A percentile compares a stretch with the other conserved stretches of the same genome.
These are phyloP conservation scores for Nixonia krombeini DNA, from an alignment of 1,140 invertebrate species.

Conservation along the genomic window DNA sequence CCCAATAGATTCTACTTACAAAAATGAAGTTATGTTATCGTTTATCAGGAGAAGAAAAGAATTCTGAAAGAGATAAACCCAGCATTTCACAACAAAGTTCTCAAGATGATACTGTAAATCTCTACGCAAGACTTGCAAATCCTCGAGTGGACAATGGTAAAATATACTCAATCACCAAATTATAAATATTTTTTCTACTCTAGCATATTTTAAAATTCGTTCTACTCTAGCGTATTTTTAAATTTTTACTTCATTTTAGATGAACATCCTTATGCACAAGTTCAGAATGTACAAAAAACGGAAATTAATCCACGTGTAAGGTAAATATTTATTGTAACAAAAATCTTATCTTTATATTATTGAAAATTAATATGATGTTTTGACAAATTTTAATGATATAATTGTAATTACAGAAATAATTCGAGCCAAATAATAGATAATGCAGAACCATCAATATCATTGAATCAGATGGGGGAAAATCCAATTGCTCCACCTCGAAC, in stretches of 20 bases:
- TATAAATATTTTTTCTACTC: not conserved
- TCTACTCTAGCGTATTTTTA: slow-evolving; percentile 59
- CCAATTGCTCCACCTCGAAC: slow-evolving; percentile 69
- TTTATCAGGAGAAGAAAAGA: slow-evolving; percentile 50
- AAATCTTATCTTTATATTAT: not conserved
- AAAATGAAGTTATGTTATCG: no score
- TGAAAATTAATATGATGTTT: no score
- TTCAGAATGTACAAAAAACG: slow-evolving; percentile 70
- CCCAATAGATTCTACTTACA: no score
- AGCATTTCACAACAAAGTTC: slow-evolving; percentile 75
- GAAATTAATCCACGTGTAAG: slow-evolving; percentile 57
- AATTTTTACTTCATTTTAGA: slow-evolving; percentile 55
- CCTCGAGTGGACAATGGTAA: slow-evolving; percentile 59
- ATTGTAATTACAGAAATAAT: slow-evolving; percentile 49
- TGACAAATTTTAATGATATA: not conserved
- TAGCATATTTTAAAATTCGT: not conserved
- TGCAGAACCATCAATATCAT: slow-evolving; percentile 46
- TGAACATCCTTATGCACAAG: slow-evolving; percentile 80
- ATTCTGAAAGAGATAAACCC: slow-evolving; percentile 63
- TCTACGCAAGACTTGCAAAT: slow-evolving; percentile 75
- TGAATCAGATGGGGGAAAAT: slow-evolving; percentile 51
- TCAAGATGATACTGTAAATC: slow-evolving; percentile 75
- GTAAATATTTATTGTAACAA: slow-evolving; percentile 43
- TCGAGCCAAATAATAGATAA: slow-evolving; percentile 42
- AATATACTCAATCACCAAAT: not conserved